Evolutionary conservation across 2,113 vertebrate species (phyloP), one percentile per base, ranked within the genome.

Genomic region (Laterallus jamaicensis): DNA sequence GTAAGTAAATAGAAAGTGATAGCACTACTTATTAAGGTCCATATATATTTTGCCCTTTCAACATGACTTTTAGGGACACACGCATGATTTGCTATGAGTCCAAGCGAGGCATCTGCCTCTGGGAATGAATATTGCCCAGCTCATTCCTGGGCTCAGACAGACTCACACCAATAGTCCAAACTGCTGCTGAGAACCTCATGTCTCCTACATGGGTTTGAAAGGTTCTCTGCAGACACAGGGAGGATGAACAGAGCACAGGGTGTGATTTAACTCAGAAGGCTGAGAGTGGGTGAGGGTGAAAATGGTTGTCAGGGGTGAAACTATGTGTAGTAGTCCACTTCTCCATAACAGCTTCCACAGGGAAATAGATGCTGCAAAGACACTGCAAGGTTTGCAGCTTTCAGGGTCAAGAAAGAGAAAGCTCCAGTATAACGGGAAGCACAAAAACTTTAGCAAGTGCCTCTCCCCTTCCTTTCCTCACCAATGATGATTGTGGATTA

Each of bases 171-270:
- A 49, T 40, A 64, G 37, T 31, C 9, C 16, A 39, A 29, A 15
- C 62, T 44, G 58, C 28, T 82, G 31, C 29, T 54, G 44, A 85
- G 62, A 54, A 24, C 13, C 15, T 28, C 32, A 4, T 6, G 2
- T 47, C 17, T 49, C 28, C 0, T 11, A 16, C 2, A 1, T 0
- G 12, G 14, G 4, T 56, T 71, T 78, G 28, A 49, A 55, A 64
- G 19, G 37, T 31, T 28, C 35, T 88, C 10, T 58, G 22, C 54
- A 71, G 52, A 28, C n/a, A 44, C 20, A 39, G 28, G 14, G 35
- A 56, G 55, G 29, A 29, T 5, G 44, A 31, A 52, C 3, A 16
- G 28, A 76, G 55, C 29, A 22, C 8, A 3, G 28, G 25, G 8
- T 5, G 14, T 8, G 8, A 54, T 56, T 73, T 73, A 39, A 80